Conservation (phyloP, 1,140 invertebrate species). For the Lamellibrachia luymesi region DNA sequence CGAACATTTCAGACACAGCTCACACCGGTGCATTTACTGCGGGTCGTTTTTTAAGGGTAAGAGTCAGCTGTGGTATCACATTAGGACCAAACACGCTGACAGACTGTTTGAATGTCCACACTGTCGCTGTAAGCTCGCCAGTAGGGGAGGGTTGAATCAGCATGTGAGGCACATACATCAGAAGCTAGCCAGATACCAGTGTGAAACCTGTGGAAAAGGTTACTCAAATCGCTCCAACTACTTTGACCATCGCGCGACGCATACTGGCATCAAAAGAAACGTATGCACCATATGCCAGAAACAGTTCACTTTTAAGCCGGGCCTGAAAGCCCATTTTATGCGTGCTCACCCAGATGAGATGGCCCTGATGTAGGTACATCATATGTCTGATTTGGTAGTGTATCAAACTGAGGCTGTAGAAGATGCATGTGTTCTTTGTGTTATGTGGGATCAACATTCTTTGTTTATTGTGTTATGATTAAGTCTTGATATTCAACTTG, state of each 20-base stretch:
- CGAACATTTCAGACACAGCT: not conserved
- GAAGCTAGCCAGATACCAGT: not conserved
- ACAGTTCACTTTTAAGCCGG: not conserved
- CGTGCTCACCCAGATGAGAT: not conserved
- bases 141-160: not conserved
- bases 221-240: constrained; percentile 63
- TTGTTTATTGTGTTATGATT: too few species aligned
- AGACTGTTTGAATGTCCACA: not conserved
- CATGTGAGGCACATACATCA: not conserved
- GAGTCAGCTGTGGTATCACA: not conserved
- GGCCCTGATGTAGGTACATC: not conserved
- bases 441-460: too few species aligned
- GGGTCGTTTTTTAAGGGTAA: not conserved
- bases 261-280: constrained; percentile 27
- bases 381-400: not conserved
- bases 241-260: not conserved
- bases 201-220: constrained; percentile 16
- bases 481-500: too few species aligned
- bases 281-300: not conserved
- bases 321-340: not conserved
- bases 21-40: not conserved
- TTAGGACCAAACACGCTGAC: not conserved
- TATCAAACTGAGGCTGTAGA: not conserved
- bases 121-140: not conserved
- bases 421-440: not conserved